Conservation (phyloP, 2,797 vertebrate species). For the Cirrhinus molitorella region DNA sequence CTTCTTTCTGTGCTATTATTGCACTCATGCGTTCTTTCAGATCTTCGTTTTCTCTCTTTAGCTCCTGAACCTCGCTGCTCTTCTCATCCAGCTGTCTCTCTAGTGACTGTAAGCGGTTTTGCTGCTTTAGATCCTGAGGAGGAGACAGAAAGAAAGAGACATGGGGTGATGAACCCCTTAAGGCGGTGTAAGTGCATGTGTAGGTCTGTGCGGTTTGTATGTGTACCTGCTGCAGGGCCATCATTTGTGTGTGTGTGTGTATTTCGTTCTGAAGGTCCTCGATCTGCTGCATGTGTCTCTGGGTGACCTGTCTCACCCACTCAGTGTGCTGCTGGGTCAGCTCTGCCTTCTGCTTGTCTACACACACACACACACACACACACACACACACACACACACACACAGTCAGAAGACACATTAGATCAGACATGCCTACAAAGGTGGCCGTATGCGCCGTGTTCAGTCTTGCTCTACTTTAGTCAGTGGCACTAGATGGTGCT, state of each 20-base stretch:
- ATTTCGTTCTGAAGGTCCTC: conserved; percentile 86
- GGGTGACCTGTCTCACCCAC: conserved; percentile 84
- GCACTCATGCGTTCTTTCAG: conserved; percentile 82
- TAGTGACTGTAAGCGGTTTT: conserved; percentile 83
- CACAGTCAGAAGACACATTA: conserved; percentile 61
- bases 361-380: conserved; percentile 38
- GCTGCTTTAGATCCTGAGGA: conserved; percentile 79
- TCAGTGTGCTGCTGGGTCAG: conserved; percentile 85
- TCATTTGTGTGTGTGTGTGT: conserved; percentile 81
- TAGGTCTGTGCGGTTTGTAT: neutral
- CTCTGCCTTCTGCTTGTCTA: conserved; percentile 88
- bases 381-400: conserved; percentile 47
- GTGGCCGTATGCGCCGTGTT: neutral
- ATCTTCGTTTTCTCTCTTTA: conserved; percentile 85
- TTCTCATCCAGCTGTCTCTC: conserved; percentile 82
- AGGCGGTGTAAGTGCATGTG: neutral
- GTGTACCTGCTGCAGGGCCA: conserved; percentile 83
- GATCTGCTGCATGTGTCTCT: conserved; percentile 89
- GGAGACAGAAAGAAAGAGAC: conserved; percentile 7
- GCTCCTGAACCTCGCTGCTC: conserved; percentile 78
- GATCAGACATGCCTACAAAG: conserved; percentile 65
- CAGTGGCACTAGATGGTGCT: neutral
- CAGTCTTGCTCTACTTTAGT: conserved; percentile 7
- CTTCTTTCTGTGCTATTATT: conserved; percentile 68
- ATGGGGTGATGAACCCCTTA: neutral